Percentiles rank a stretch among this genome's conserved stretches.
These are phyloP conservation scores for Taeniopygia guttata DNA, from an alignment of 2,797 vertebrate species.

Conservation along the genomic window DNA sequence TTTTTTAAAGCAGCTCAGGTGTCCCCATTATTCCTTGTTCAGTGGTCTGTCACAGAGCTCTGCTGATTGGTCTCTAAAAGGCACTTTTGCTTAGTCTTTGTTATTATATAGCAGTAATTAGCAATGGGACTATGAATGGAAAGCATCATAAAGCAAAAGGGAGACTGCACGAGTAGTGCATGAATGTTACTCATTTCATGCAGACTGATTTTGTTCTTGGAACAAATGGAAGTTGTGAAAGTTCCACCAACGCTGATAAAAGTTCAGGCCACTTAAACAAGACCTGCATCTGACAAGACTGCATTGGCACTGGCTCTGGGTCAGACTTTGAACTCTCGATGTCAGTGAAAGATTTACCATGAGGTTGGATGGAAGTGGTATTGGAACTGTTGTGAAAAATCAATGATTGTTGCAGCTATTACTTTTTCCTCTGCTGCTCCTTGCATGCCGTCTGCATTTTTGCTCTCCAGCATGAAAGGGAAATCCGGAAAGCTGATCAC, in stretches of 20 bases:
- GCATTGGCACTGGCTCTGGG: background rate
- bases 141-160: background rate
- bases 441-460: background rate
- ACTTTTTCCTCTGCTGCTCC: background rate
- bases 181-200: background rate
- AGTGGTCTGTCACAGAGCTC: background rate
- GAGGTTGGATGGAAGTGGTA: background rate
- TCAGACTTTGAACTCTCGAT: background rate
- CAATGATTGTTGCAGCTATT: background rate
- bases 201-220: background rate
- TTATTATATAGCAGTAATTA: background rate
- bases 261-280: background rate
- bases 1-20: background rate
- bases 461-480: slow-evolving; percentile 40
- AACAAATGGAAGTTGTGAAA: background rate
- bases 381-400: background rate
- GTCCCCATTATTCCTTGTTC: background rate
- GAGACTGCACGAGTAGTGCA: background rate
- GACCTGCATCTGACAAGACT: background rate
- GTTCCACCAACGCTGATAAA: background rate
- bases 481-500: slow-evolving; percentile 42
- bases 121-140: background rate
- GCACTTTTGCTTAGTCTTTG: background rate
- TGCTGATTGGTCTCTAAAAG: background rate
- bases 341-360: background rate